These are phyloP conservation scores for Rhingia campestris DNA, from an alignment of 2,888 invertebrate species.

Conservation along the genomic window DNA sequence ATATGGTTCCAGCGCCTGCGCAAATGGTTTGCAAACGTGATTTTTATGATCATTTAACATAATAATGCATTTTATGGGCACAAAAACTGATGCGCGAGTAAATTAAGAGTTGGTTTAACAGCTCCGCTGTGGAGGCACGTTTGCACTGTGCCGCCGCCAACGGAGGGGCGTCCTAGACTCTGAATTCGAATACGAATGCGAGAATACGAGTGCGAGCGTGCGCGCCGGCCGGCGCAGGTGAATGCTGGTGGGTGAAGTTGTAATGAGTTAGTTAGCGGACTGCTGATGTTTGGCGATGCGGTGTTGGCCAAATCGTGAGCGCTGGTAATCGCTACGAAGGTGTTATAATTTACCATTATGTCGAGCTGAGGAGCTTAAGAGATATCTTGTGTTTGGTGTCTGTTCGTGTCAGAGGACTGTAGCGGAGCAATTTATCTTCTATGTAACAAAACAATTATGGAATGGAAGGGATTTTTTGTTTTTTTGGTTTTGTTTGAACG, in stretches of 20 bases:
- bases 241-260: conserved; percentile 13
- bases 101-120: conserved; percentile 72
- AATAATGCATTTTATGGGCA: conserved; percentile 81
- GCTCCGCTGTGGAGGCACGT: conserved; percentile 8
- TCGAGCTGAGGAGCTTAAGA: conserved; percentile 51
- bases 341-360: conserved; percentile 63
- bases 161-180: conserved; percentile 16
- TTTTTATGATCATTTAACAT: conserved; percentile 82
- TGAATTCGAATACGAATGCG: conserved; percentile 9
- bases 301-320: conserved; percentile 46
- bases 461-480: conserved; percentile 4
- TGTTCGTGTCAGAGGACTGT: conserved; percentile 12
- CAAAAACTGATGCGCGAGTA: conserved; percentile 74
- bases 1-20: conserved; percentile 79
- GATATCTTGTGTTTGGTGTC: conserved; percentile 34
- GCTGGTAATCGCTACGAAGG: conserved; percentile 56
- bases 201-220: conserved; percentile 20
- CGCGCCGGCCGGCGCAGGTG: conserved; percentile 10
- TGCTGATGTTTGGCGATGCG: conserved; percentile 28
- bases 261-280: conserved; percentile 4
- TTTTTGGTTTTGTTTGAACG: background rate
- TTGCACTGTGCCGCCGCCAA: conserved; percentile 10
- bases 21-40: conserved; percentile 82
- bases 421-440: conserved; percentile 32
- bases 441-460: conserved; percentile 41